phyloP scores from a whole-genome alignment of 2,797 vertebrate species.

The Setipinna tenuifilis region DNA sequence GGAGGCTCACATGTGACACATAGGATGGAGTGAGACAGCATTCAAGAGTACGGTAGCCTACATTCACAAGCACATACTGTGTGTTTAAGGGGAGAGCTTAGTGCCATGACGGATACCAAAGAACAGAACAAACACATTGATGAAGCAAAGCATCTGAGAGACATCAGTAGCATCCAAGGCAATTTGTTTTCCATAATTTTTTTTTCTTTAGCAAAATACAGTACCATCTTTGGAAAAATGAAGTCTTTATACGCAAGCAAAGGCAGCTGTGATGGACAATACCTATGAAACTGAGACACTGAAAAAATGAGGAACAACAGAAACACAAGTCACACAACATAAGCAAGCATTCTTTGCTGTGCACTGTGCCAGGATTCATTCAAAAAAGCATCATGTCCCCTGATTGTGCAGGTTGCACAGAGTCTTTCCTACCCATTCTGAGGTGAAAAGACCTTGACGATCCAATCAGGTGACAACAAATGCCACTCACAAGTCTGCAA shows the following conservation, averaged over 20 bases:
- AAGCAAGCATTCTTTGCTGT: slow-evolving; percentile 12
- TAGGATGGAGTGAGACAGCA: slow-evolving; percentile 33
- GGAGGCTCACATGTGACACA: not conserved
- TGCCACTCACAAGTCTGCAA: not conserved
- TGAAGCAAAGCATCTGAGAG: slow-evolving; percentile 28
- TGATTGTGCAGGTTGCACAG: not conserved
- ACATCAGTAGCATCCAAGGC: slow-evolving; percentile 47
- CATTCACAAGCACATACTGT: slow-evolving; percentile 56
- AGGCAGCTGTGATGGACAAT: slow-evolving; percentile 56
- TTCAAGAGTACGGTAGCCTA: slow-evolving; percentile 47
- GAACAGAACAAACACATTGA: slow-evolving; percentile 39
- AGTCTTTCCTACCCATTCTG: not conserved
- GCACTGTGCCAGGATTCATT: not conserved
- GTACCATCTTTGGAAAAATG: slow-evolving; percentile 51
- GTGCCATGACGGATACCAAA: slow-evolving; percentile 12
- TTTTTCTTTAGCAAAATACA: slow-evolving; percentile 46
- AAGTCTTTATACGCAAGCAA: slow-evolving; percentile 42
- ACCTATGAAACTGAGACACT: slow-evolving; percentile 18
- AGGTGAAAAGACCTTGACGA: not conserved
- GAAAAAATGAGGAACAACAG: not conserved
- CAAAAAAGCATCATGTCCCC: not conserved
- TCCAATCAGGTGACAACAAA: not conserved
- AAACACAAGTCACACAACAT: slow-evolving; percentile 30
- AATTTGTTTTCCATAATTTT: slow-evolving; percentile 33
- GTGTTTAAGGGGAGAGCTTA: not conserved